phyloP scores from a whole-genome alignment of 2,888 invertebrate species.

The Leucozona laternaria region DNA sequence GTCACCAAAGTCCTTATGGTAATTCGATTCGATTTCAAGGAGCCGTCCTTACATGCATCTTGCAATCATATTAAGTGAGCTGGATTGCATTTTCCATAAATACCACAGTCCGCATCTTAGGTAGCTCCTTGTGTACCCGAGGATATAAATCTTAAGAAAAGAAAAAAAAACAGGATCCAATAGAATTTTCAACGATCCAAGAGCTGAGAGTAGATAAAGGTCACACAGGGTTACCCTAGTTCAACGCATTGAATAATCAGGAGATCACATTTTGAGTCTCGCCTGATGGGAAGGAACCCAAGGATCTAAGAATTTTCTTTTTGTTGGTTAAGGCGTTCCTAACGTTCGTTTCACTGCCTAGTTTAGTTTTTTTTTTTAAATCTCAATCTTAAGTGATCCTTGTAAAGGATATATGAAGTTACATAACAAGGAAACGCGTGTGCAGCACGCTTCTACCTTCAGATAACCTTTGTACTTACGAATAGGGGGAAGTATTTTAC shows the following conservation, averaged over 20 bases:
- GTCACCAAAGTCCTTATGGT: slow-evolving; percentile 73
- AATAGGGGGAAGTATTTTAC: slow-evolving; percentile 14
- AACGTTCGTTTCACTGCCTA: neutral
- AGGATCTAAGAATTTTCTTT: slow-evolving; percentile 29
- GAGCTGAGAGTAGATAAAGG: slow-evolving; percentile 24
- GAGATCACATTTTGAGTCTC: slow-evolving; percentile 16
- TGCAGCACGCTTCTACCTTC: slow-evolving; percentile 55
- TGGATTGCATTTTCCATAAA: slow-evolving; percentile 39
- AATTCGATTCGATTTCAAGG: slow-evolving; percentile 68
- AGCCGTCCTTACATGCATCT: slow-evolving; percentile 59
- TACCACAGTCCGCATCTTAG: slow-evolving; percentile 41
- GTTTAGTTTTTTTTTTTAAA: neutral
- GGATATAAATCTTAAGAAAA: slow-evolving; percentile 55
- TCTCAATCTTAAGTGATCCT: slow-evolving; percentile 65
- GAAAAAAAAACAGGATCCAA: slow-evolving; percentile 58
- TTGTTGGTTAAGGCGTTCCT: neutral
- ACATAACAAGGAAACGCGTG: slow-evolving; percentile 65
- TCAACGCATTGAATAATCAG: slow-evolving; percentile 54
- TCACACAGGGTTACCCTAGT: slow-evolving; percentile 47
- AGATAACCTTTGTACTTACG: neutral
- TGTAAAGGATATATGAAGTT: slow-evolving; percentile 46
- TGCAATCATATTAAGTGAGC: slow-evolving; percentile 63
- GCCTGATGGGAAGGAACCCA: slow-evolving; percentile 22
- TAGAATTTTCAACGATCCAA: slow-evolving; percentile 48
- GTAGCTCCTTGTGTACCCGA: slow-evolving; percentile 71